Evolutionary conservation across 2,888 invertebrate genomes (phyloP).

Genomic region (Micoletzkya japonica): DNA sequence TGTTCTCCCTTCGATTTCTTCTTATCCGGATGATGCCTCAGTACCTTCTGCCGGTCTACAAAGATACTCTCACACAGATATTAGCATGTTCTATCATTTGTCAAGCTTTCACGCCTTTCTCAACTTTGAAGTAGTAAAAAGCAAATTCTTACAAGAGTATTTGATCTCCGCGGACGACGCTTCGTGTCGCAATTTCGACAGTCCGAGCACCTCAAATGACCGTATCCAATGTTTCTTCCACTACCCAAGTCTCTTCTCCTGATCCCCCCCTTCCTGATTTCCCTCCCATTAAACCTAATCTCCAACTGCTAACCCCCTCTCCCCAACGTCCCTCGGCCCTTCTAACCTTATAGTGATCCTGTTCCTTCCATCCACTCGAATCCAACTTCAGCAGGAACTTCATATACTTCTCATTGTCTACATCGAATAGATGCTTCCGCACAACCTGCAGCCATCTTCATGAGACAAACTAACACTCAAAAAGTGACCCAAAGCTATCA

Average conservation of each 20-base stretch:
- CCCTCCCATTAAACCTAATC: too few relatives aligned
- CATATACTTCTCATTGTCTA: slow-evolving; percentile 56
- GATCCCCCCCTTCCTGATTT: too few relatives aligned
- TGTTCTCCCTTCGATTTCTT: slow-evolving; percentile 72
- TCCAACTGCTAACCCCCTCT: not conserved
- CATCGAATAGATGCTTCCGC: slow-evolving; percentile 47
- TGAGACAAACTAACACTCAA: not conserved
- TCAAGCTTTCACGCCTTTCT: not conserved
- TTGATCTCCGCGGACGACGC: slow-evolving; percentile 92
- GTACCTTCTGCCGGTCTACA: slow-evolving; percentile 78
- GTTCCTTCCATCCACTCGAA: slow-evolving; percentile 70
- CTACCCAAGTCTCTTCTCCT: too few relatives aligned
- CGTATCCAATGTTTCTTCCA: too few relatives aligned
- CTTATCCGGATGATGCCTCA: slow-evolving; percentile 97
- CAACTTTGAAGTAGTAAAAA: not conserved
- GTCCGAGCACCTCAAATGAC: slow-evolving; percentile 73
- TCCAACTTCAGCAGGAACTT: slow-evolving; percentile 56
- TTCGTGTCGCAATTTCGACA: slow-evolving; percentile 79
- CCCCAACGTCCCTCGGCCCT: too few relatives aligned
- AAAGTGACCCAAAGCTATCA: not conserved
- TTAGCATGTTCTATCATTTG: slow-evolving; percentile 18
- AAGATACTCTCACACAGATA: too few relatives aligned
- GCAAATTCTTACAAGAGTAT: slow-evolving; percentile 78
- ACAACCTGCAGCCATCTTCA: slow-evolving; percentile 3
- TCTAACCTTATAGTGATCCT: slow-evolving; percentile 83